Evolutionary conservation across 2,888 invertebrate genomes (phyloP), one percentile per base, ranked within the genome.

Genomic region (Horisme vitalbata): DNA sequence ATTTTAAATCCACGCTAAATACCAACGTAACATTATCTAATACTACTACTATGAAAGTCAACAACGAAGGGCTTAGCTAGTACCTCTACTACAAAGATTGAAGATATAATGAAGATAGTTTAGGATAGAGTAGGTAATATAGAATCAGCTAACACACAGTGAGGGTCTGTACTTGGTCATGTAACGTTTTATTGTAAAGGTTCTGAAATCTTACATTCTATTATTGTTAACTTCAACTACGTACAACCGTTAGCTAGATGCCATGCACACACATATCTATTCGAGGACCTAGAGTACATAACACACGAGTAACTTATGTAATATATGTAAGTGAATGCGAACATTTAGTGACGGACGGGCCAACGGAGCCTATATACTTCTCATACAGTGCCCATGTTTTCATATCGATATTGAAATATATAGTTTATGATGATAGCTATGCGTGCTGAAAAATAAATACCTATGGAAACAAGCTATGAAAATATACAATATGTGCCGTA

Each of bases 141-240:
- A 69, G 68, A 67, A 57, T 62, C 60, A 65, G 65, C 70, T 71
- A 72, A 68, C 66, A 49, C 52, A 45, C 54, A 68, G 75, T 72
- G 68, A 71, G 63, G 69, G 65, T 57, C 59, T 58, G 39, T 41
- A 45, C 52, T 59, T 59, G 59, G 59, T 59, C 59, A 51, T 52
- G 47, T 46, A 45, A 44, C 47, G 41, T 51, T 38, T 51, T 54
- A 51, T 49, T 41, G 52, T 54, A 52, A 52, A 59, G 45, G 48
- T 50, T 49, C 56, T 55, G 59, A 61, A 67, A 61, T 62, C 72
- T 72, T 72, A 72, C 51, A 53, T 55, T 54, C 82, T 87, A 87
- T 86, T 86, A 87, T 85, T 85, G 88, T 87, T 79, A 83, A 78
- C 72, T 77, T 57, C 68, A 76, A 71, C 86, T 85, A 86, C 86